These are phyloP conservation scores for Chionis minor DNA, from an alignment of 2,113 vertebrate species.

Conservation along the genomic window DNA sequence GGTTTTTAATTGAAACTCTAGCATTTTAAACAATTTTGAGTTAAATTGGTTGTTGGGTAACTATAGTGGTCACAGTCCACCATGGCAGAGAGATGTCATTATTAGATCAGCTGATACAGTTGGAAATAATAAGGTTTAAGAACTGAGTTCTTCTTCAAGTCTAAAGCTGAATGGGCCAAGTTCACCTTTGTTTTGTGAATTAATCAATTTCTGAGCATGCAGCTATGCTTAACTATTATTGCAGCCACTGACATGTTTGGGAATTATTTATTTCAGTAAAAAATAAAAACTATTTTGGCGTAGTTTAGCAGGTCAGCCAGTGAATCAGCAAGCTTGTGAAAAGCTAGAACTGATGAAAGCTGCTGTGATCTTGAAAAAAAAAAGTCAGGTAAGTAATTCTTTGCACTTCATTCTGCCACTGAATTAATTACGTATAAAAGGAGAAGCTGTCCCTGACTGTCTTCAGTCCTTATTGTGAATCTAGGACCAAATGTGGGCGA, in stretches of 20 bases:
- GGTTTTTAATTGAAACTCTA: neutral
- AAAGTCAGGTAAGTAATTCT: neutral
- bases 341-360: neutral
- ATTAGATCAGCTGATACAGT: neutral
- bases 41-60: neutral
- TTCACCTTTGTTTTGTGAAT: neutral
- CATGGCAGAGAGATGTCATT: neutral
- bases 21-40: neutral
- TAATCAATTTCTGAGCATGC: neutral
- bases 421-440: neutral
- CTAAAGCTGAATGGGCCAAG: neutral
- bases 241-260: neutral
- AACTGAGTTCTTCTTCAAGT: neutral
- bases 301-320: neutral
- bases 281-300: neutral
- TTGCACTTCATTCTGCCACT: neutral
- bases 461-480: neutral
- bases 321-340: neutral
- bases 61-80: neutral
- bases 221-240: neutral
- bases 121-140: neutral
- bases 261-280: neutral
- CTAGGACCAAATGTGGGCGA: neutral
- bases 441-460: neutral
- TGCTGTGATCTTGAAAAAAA: neutral